Conservation (phyloP, 2,888 invertebrate species). For the Sinhomidia bicolor region DNA sequence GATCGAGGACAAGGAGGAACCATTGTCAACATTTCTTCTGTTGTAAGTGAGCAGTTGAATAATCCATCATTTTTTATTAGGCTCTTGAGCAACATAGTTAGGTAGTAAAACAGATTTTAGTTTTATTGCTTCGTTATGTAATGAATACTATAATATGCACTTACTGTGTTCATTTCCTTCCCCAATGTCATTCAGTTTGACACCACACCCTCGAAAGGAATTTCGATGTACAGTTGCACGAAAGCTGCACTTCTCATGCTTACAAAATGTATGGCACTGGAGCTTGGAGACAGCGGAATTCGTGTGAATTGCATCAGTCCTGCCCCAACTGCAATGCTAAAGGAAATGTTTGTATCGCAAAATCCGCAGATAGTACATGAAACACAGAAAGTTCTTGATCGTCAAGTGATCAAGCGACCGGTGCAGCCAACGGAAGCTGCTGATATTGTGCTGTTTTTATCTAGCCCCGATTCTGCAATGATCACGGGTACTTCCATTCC, state of each 20-base stretch:
- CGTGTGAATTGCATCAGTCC: conserved; percentile 72
- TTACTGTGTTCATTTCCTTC: background rate
- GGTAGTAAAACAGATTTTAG: no score
- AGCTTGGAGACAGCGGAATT: conserved; percentile 86
- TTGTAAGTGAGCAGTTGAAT: conserved; percentile 83
- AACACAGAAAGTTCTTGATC: conserved; percentile 71
- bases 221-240: conserved; percentile 89
- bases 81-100: background rate
- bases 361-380: conserved; percentile 67
- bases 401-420: conserved; percentile 73
- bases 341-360: conserved; percentile 73
- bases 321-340: conserved; percentile 67
- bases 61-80: background rate
- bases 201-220: conserved; percentile 72
- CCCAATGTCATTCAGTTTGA: conserved; percentile 58
- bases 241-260: conserved; percentile 95
- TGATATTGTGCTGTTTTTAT: conserved; percentile 69
- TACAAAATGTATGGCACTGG: conserved; percentile 91
- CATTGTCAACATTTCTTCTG: conserved; percentile 95
- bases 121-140: no score
- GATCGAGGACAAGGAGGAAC: conserved; percentile 84
- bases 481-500: conserved; percentile 69
- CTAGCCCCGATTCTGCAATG: conserved; percentile 67
- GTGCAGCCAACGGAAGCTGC: conserved; percentile 73
- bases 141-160: no score